A percentile compares a stretch with the other conserved stretches of the same genome.
Evolutionary conservation across 2,113 vertebrate genomes (phyloP).

Genomic region (Alligator mississippiensis): DNA sequence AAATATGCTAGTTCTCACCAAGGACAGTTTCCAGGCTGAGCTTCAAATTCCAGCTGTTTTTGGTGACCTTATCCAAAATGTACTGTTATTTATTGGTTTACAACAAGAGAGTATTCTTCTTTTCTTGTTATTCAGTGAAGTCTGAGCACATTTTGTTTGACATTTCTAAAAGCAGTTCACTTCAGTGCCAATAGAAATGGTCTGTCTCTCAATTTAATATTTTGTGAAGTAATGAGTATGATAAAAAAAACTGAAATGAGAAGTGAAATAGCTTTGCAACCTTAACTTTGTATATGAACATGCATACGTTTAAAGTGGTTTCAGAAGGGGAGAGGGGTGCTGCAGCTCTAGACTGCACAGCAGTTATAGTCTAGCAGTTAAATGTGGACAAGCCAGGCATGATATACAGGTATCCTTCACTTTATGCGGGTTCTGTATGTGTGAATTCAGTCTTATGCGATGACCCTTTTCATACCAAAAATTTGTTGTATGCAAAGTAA

Average conservation of each 20-base stretch:
- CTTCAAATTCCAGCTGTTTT: not conserved
- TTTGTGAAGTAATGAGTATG: not conserved
- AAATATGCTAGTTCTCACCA: conserved; percentile 14
- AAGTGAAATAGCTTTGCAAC: not conserved
- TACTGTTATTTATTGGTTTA: not conserved
- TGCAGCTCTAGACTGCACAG: too few species aligned
- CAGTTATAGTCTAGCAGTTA: too few species aligned
- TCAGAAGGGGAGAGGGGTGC: too few species aligned
- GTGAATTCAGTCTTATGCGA: too few species aligned
- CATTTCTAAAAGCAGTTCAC: not conserved
- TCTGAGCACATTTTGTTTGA: not conserved
- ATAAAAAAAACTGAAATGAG: not conserved
- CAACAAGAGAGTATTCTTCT: not conserved
- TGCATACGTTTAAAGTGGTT: too few species aligned
- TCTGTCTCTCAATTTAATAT: not conserved
- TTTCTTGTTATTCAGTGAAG: not conserved
- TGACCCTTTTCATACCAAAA: too few species aligned
- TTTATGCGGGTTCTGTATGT: too few species aligned
- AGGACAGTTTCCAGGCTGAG: not conserved
- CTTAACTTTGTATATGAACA: not conserved
- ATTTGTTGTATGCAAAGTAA: too few species aligned
- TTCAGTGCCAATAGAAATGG: not conserved
- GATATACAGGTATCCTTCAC: too few species aligned
- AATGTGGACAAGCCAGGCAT: too few species aligned
- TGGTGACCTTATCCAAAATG: not conserved